These are phyloP conservation scores for Halocaridina rubra DNA, from an alignment of 2,888 invertebrate genomes.

Conservation along the genomic window DNA sequence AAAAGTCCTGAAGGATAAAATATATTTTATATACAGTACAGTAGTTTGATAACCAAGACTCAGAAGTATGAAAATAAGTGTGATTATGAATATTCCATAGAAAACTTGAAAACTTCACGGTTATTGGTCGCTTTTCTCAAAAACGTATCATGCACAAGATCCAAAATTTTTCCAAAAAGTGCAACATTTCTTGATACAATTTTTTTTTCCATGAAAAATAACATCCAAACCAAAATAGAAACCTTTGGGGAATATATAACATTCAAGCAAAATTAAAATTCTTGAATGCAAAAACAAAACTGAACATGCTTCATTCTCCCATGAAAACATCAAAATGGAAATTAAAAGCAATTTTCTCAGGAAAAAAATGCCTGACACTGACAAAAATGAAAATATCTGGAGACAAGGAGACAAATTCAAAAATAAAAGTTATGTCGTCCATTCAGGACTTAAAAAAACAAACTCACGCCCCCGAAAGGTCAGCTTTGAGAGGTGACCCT, in stretches of 20 bases:
- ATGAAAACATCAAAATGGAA: background rate
- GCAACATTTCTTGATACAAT: background rate
- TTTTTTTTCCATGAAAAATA: background rate
- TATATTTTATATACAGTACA: too few relatives aligned
- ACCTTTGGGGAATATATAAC: too few relatives aligned
- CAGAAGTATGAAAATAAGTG: too few relatives aligned
- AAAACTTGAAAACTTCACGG: too few relatives aligned
- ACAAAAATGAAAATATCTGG: background rate
- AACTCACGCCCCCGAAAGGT: constrained; percentile 64
- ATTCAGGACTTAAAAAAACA: background rate
- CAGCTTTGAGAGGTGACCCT: constrained; percentile 69
- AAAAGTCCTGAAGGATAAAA: too few relatives aligned
- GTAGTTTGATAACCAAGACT: too few relatives aligned
- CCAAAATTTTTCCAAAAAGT: background rate
- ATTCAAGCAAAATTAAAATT: background rate
- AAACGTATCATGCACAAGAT: background rate
- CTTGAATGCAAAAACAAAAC: background rate
- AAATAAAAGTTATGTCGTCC: background rate
- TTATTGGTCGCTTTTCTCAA: background rate
- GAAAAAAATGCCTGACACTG: background rate
- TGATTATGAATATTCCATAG: too few relatives aligned
- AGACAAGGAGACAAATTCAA: background rate
- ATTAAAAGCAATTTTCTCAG: background rate
- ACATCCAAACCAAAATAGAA: too few relatives aligned
- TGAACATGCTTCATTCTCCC: background rate